Conservation (phyloP, 2,888 invertebrate genomes). For the Pyrrhia umbra region DNA sequence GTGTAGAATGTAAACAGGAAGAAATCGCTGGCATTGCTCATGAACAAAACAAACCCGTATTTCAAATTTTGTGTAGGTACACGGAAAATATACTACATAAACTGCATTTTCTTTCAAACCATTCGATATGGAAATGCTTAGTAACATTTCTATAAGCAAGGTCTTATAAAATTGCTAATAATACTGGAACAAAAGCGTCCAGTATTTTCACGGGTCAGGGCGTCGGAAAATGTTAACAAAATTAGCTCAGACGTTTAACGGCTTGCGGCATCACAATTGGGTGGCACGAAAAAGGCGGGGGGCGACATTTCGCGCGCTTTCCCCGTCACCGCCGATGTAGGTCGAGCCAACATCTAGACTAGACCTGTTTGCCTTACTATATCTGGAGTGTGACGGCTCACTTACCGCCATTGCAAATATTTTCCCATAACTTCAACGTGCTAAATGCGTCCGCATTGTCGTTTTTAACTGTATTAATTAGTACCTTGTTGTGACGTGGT, state of each 20-base stretch:
- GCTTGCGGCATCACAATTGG: constrained; percentile 70
- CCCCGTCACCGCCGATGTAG: constrained; percentile 72
- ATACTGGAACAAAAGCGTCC: constrained; percentile 55
- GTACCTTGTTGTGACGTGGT: constrained; percentile 18
- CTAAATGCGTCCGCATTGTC: constrained; percentile 20
- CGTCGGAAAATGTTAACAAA: constrained; percentile 67
- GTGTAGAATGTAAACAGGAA: constrained; percentile 39
- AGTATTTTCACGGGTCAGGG: constrained; percentile 65
- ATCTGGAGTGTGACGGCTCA: constrained; percentile 66
- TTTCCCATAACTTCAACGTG: constrained; percentile 34
- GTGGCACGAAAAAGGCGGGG: constrained; percentile 70
- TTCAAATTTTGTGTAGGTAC: constrained; percentile 18
- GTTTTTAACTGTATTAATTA: constrained; percentile 28
- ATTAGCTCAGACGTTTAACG: constrained; percentile 71
- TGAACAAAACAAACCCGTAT: constrained; percentile 11
- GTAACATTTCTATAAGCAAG: constrained; percentile 24
- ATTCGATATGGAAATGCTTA: constrained; percentile 31
- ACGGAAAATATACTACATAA: constrained; percentile 29
- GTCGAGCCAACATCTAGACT: constrained; percentile 73
- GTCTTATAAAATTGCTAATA: constrained; percentile 51
- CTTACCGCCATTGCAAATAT: constrained; percentile 48
- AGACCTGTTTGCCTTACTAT: constrained; percentile 60
- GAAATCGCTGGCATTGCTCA: constrained; percentile 30
- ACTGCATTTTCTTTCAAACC: constrained; percentile 22
- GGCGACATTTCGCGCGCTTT: constrained; percentile 73